These are phyloP conservation scores for Drosophila grimshawi DNA, from an alignment of 1,140 invertebrate genomes.

Conservation along the genomic window DNA sequence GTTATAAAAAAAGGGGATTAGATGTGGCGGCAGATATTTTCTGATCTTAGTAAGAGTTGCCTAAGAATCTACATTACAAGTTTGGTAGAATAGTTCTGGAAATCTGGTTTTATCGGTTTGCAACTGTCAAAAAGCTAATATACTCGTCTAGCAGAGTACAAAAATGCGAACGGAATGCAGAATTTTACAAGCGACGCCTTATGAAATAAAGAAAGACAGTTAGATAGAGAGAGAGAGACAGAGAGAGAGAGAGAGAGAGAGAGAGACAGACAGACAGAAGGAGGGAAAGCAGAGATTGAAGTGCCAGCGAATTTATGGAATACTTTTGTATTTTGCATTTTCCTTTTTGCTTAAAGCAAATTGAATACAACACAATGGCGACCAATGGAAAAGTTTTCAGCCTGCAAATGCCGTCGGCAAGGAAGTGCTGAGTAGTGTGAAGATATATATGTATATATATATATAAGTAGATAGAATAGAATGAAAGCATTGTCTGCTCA, in stretches of 20 bases:
- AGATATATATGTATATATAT: slow-evolving; percentile 12
- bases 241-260: background rate
- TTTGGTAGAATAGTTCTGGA: no score
- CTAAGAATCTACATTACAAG: no score
- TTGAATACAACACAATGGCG: slow-evolving; percentile 75
- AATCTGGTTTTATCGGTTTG: no score
- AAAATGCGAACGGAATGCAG: slow-evolving; percentile 71
- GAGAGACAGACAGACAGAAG: background rate
- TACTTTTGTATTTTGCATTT: slow-evolving; percentile 62
- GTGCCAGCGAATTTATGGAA: slow-evolving; percentile 82
- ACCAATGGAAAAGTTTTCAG: slow-evolving; percentile 23
- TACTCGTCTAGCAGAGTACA: background rate
- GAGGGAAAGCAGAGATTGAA: slow-evolving; percentile 58
- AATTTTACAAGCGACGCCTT: slow-evolving; percentile 58
- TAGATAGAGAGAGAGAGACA: background rate
- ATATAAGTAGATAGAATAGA: background rate
- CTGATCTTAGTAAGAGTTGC: no score
- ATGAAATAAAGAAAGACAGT: slow-evolving; percentile 45
- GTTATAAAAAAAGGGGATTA: no score
- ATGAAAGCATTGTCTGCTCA: slow-evolving; percentile 26
- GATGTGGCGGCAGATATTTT: no score
- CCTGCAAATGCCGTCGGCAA: slow-evolving; percentile 12
- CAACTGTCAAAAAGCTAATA: no score
- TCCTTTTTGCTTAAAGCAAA: slow-evolving; percentile 61
- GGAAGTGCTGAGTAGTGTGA: slow-evolving; percentile 18